Base-by-base conservation (phyloP, 2,113 vertebrate genomes). In the Etia nguti region DNA sequence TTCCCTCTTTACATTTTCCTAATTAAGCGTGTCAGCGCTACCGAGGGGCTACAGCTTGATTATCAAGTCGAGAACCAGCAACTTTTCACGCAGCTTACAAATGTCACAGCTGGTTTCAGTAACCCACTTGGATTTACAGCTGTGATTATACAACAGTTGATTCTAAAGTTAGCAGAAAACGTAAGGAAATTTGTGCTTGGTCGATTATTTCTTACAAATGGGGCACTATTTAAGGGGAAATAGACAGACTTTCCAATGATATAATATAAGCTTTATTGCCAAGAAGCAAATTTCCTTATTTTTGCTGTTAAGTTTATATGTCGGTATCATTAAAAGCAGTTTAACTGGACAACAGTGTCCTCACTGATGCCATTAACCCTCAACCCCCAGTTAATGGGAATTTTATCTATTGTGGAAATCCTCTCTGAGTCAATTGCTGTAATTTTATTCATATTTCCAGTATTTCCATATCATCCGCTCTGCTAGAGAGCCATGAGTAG, bases 1-100 rank as follows among this genome's bases (percentile, higher is more conserved):
- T 87, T 73, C 34, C 83, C 41, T 15, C 75, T 77, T 87, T 31
- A 62, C 34, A 10, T 60, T 82, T 68, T 34, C 20, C 85, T 86
- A 84, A 90, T 90, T 84, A 65, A 70, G 22, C 59, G n/a, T 87
- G 84, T 92, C 90, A 92, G 89, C 48, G 41, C 9, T 31, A 86
- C 80, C 0, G 1, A 73, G 13, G 86, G 87, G 59, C 70, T 59
- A 65, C 90, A 60, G 87, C 83, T 80, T 56, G 46, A 56, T 84
- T 65, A 60, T 81, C 41, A 36, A 88, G 83, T 83, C 82, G 73
- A 46, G 43, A 50, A 50, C 70, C 70, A 50, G 70, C 70, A 77
- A 20, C 24, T 50, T 77, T 50, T 50, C 9, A 18, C 1, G 10
- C 22, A 77, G 70, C 46, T 31, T 20, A 31, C 24, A 50, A 77